Evolutionary conservation across 1,140 invertebrate genomes (phyloP), one percentile per base, ranked within the genome.

Genomic region (Chionoecetes opilio): DNA sequence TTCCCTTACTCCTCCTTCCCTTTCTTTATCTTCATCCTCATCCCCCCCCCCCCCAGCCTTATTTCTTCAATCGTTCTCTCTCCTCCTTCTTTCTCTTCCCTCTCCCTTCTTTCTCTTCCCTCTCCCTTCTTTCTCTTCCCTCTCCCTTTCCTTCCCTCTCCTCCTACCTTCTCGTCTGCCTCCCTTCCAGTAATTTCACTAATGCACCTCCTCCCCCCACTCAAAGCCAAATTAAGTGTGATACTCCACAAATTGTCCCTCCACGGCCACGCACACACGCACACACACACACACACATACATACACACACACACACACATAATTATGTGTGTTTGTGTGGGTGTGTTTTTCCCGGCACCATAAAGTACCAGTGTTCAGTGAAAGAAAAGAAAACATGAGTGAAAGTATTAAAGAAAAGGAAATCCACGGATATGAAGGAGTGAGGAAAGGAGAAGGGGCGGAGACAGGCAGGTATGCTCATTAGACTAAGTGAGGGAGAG

Each of bases 401-500:
- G 63, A 75, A 75, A 75, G 63, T 75, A 75, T 75, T 26, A 75
- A 26, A 1, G 0, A n/a, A n/a, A n/a, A n/a, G 6, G 21, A 1
- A 75, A 29, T n/a, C 26, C 5, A 21, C 2, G 63, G 63, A 21
- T n/a, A n/a, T 41, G 35, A 29, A 14, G 38, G 34, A 85, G 82
- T 34, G 90, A 91, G 90, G 46, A 32, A 31, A 21, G 82, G 90
- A 34, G 90, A 91, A 26, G 32, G 86, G 82, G 35, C 82, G 75
- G 92, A 86, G 82, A 87, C 34, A 91, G 53, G 63, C 41, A 11
- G 38, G 29, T 21, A 34, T 34, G 41, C 90, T 91, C 90, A 91
- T 93, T 84, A 86, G 84, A 86, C 26, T 46, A 93, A 85, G 92
- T 93, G 92, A 91, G 90, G 90, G 46, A 53, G 90, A 91, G 90